These are phyloP conservation scores for Lepidocolaptes lacrymiger DNA, from an alignment of 2,797 vertebrate genomes.

Conservation along the genomic window DNA sequence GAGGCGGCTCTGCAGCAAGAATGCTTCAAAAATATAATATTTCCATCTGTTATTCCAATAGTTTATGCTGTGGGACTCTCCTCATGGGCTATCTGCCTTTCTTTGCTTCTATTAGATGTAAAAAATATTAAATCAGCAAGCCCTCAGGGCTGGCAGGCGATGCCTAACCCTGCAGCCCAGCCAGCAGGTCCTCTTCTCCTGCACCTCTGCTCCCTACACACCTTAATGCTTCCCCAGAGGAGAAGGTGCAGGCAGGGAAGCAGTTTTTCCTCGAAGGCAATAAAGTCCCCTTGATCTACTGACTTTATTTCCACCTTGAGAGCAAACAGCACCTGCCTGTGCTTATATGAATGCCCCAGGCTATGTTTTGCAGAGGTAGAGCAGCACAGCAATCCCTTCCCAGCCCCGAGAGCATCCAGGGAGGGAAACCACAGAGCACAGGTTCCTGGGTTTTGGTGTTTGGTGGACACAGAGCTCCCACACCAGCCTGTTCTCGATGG, in stretches of 20 bases:
- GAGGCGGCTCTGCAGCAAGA: slow-evolving; percentile 68
- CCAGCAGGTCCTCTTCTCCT: neutral
- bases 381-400: neutral
- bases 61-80: slow-evolving; percentile 66
- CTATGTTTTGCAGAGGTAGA: neutral
- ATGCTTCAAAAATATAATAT: slow-evolving; percentile 77
- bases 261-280: slow-evolving; percentile 40
- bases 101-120: slow-evolving; percentile 60
- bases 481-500: neutral
- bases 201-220: neutral
- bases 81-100: slow-evolving; percentile 62
- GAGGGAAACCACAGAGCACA: fast-evolving
- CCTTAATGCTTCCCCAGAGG: neutral
- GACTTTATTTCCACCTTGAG: slow-evolving; percentile 27
- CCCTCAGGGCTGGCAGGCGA: slow-evolving; percentile 29
- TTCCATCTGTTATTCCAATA: slow-evolving; percentile 80
- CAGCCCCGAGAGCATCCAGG: neutral
- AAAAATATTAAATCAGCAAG: slow-evolving; percentile 52
- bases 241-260: slow-evolving; percentile 40
- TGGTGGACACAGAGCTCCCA: neutral
- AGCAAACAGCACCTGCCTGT: neutral
- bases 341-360: neutral
- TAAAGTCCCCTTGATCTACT: slow-evolving; percentile 46
- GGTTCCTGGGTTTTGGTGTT: neutral
- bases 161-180: slow-evolving; percentile 29